Evolutionary conservation across 2,888 invertebrate genomes (phyloP).

Genomic region (Yponomeuta plumbellus): DNA sequence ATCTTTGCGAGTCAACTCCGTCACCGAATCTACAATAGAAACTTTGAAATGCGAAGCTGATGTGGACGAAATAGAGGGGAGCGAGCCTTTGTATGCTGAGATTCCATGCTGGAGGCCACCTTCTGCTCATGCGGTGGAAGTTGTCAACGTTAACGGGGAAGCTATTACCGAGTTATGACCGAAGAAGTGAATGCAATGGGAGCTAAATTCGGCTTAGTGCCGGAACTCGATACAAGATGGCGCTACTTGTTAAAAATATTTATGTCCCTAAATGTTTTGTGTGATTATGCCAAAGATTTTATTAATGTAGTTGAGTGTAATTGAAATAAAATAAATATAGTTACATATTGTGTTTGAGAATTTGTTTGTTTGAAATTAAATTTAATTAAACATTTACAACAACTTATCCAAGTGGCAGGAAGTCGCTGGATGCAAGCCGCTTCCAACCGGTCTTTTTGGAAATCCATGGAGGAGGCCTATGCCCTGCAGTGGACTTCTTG

Average conservation of each 20-base stretch:
- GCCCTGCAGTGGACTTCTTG: no score
- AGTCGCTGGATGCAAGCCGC: no score
- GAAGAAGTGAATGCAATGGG: neutral
- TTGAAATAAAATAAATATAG: neutral
- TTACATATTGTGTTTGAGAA: neutral
- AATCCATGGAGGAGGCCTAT: no score
- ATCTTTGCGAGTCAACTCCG: constrained; percentile 41
- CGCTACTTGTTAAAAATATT: constrained; percentile 12
- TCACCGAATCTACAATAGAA: constrained; percentile 61
- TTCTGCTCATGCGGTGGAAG: constrained; percentile 65
- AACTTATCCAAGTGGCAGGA: no score
- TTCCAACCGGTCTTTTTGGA: no score
- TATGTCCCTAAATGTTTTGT: constrained; percentile 20
- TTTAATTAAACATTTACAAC: neutral
- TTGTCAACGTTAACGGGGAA: constrained; percentile 63
- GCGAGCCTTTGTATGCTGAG: constrained; percentile 82
- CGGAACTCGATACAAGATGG: neutral
- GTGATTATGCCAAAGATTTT: constrained; percentile 1
- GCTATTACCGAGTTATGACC: constrained; percentile 72
- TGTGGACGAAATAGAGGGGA: constrained; percentile 55
- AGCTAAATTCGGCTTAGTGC: neutral
- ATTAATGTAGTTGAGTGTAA: neutral
- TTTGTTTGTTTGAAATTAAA: neutral
- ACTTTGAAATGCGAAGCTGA: constrained; percentile 65
- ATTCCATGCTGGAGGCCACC: constrained; percentile 76